Conservation (phyloP, 2,888 invertebrate genomes). For the Emesis furor region DNA sequence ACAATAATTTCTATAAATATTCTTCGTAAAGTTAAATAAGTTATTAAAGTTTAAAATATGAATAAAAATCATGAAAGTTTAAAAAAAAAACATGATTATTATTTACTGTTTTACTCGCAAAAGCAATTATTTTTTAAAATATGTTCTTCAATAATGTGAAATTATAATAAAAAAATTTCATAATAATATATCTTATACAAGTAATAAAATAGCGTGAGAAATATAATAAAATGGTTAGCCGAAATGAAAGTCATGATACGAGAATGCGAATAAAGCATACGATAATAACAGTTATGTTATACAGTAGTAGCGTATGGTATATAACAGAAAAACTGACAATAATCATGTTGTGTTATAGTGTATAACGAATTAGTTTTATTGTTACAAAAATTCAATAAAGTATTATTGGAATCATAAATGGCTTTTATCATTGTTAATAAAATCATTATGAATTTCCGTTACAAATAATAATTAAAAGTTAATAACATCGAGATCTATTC, state of each 20-base stretch:
- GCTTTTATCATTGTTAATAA: background rate
- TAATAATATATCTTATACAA: background rate
- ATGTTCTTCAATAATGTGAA: background rate
- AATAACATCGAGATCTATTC: constrained; percentile 10
- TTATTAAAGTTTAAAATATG: no score
- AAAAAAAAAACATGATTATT: no score
- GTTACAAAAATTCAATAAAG: background rate
- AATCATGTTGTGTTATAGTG: background rate
- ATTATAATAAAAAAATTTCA: background rate
- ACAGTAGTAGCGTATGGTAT: background rate
- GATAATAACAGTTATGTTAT: constrained; percentile 3
- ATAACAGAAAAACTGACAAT: background rate
- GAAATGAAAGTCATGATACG: constrained; percentile 11
- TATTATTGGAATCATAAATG: background rate
- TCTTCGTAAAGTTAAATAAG: no score
- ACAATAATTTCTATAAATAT: no score
- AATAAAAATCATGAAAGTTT: no score
- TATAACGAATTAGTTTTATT: background rate
- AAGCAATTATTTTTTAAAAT: background rate
- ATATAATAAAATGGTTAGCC: background rate
- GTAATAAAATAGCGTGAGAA: constrained; percentile 17
- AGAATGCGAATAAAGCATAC: constrained; percentile 9
- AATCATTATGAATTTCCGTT: background rate
- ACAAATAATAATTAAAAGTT: background rate
- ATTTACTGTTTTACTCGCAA: no score